Evolutionary conservation across 2,888 invertebrate genomes (phyloP).

Genomic region (Oscheius sp.): DNA sequence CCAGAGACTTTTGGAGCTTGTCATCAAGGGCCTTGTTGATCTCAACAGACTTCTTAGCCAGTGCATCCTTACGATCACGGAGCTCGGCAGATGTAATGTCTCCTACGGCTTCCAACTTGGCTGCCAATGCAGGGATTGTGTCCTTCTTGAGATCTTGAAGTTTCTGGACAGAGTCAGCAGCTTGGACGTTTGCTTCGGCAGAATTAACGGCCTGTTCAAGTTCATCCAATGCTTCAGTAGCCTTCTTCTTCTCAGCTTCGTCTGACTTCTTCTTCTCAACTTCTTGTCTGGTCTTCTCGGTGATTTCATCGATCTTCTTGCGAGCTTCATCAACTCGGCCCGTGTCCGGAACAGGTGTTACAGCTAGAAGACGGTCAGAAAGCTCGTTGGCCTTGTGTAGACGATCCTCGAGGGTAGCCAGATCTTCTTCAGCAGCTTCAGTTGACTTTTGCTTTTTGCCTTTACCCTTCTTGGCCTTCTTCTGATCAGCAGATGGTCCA

Average conservation of each 20-base stretch:
- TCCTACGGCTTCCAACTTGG: conserved; percentile 33
- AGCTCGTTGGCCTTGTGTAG: conserved; percentile 13
- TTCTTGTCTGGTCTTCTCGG: conserved; percentile 40
- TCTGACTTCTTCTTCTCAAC: conserved; percentile 27
- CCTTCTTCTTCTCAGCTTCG: conserved; percentile 19
- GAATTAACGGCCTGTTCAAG: conserved; percentile 44
- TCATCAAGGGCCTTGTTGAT: conserved; percentile 37
- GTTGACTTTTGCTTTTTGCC: conserved; percentile 33
- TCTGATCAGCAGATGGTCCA: conserved; percentile 14
- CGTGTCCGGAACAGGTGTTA: not conserved
- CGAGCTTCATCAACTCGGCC: conserved; percentile 8
- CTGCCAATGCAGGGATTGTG: conserved; percentile 15
- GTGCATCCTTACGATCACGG: conserved; percentile 39
- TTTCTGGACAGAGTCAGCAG: conserved; percentile 38
- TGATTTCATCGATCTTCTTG: not conserved
- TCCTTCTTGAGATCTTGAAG: conserved; percentile 33
- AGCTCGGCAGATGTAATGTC: conserved; percentile 39
- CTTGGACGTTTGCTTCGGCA: conserved; percentile 40
- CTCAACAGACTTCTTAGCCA: conserved; percentile 34
- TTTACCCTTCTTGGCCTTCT: conserved; percentile 34
- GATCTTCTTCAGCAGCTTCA: not conserved
- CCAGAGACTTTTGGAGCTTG: conserved; percentile 25
- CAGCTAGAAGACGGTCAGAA: not conserved
- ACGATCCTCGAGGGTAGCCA: conserved; percentile 3
- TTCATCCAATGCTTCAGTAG: conserved; percentile 44